phyloP scores from a whole-genome alignment of 2,888 invertebrate species.

The Agriotes lineatus region DNA sequence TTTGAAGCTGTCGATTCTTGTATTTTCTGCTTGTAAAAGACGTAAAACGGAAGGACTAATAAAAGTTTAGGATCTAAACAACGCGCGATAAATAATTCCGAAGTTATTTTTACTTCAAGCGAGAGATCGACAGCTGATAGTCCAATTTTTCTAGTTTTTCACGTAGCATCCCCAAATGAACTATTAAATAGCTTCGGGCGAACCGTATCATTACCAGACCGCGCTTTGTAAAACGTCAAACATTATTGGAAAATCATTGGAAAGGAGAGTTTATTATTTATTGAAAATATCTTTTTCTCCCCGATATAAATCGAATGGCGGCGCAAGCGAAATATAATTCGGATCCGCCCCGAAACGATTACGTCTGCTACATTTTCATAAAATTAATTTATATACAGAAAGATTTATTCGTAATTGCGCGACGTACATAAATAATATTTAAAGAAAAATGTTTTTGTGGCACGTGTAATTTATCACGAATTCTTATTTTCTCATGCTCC shows the following conservation, averaged over 20 bases:
- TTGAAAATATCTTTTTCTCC: slow-evolving; percentile 25
- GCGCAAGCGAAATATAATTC: slow-evolving; percentile 5
- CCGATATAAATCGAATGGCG: slow-evolving; percentile 5
- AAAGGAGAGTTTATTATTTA: slow-evolving; percentile 18
- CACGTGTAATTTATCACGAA: slow-evolving; percentile 40
- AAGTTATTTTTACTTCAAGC: too few relatives aligned
- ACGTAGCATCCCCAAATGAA: slow-evolving; percentile 2
- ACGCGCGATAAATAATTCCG: too few relatives aligned
- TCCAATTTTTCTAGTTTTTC: not conserved
- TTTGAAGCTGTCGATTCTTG: too few relatives aligned
- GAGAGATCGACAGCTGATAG: too few relatives aligned
- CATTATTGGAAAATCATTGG: slow-evolving; percentile 31
- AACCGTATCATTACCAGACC: slow-evolving; percentile 24
- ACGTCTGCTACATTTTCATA: slow-evolving; percentile 1
- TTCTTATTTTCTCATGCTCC: slow-evolving; percentile 41
- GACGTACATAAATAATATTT: slow-evolving; percentile 26
- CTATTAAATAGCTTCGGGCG: slow-evolving; percentile 18
- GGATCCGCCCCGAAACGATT: slow-evolving; percentile 17
- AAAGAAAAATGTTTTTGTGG: slow-evolving; percentile 25
- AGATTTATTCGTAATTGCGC: slow-evolving; percentile 25
- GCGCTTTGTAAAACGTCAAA: slow-evolving; percentile 25
- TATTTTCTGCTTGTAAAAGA: too few relatives aligned
- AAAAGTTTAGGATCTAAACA: too few relatives aligned
- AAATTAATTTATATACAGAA: slow-evolving; percentile 24
- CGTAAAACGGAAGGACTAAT: too few relatives aligned